phyloP scores from a whole-genome alignment of 1,140 invertebrate species.

The Apis dorsata region DNA sequence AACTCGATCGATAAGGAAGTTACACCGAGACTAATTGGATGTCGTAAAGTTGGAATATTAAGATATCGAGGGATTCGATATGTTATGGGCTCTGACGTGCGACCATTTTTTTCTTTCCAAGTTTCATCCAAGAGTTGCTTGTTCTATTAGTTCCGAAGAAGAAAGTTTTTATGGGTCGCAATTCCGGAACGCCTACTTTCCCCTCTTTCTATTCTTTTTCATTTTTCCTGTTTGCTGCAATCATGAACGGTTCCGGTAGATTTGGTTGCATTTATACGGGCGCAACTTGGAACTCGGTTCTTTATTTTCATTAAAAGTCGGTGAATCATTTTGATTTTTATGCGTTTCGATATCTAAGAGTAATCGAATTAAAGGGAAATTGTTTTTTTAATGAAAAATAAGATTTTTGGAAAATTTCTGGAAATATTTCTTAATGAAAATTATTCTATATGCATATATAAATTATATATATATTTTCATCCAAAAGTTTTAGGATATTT shows the following conservation, averaged over 20 bases:
- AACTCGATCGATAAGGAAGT: conserved; percentile 10
- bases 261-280: background rate
- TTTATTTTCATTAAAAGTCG: conserved; percentile 5
- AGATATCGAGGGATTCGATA: conserved; percentile 28
- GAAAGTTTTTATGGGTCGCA: conserved; percentile 43
- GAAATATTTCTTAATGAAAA: no score
- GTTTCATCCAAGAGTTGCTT: background rate
- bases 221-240: background rate
- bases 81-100: conserved; percentile 7
- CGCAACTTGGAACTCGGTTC: background rate
- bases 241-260: background rate
- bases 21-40: conserved; percentile 30
- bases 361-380: no score
- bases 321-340: background rate
- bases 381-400: no score
- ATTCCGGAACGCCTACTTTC: background rate
- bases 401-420: no score
- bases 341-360: no score
- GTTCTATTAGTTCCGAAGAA: conserved; percentile 41
- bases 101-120: conserved; percentile 16
- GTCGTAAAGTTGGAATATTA: conserved; percentile 33
- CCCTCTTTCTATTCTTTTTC: background rate
- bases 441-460: no score
- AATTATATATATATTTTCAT: no score
- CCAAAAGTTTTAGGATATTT: no score